Evolutionary conservation across 2,113 vertebrate species (phyloP).

Genomic region (Ceyx margarethae): DNA sequence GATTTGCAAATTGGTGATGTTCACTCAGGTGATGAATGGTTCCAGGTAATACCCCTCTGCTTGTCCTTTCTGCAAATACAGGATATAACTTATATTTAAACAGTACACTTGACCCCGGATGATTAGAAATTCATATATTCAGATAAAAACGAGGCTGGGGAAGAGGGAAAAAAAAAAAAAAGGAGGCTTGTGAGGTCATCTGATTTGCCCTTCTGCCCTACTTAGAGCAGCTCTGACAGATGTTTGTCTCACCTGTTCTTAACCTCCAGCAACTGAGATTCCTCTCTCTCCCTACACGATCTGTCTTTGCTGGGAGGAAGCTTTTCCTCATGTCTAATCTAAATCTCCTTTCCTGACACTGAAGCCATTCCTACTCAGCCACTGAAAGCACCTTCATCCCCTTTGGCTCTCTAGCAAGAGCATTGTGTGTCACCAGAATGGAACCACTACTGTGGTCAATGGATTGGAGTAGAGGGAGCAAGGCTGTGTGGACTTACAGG

Average conservation of each 20-base stretch:
- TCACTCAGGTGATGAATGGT: constrained; percentile 36
- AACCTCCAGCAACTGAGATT: constrained; percentile 5
- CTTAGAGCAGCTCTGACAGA: constrained; percentile 43
- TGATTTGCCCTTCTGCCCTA: constrained; percentile 47
- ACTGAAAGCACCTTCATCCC: not conserved
- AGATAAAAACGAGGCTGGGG: constrained; percentile 17
- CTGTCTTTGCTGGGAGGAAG: not conserved
- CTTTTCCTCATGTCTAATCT: not conserved
- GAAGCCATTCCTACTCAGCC: not conserved
- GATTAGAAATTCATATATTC: constrained; percentile 53
- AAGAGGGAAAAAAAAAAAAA: not conserved
- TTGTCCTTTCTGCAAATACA: not conserved
- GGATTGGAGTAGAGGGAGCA: accelerated
- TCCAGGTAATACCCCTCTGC: not conserved
- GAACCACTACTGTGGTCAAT: not conserved
- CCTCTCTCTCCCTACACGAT: not conserved
- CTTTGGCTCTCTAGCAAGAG: not conserved
- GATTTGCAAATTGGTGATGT: constrained; percentile 30
- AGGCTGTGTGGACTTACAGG: not conserved
- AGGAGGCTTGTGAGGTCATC: constrained; percentile 40
- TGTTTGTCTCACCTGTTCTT: constrained; percentile 62
- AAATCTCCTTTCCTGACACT: not conserved
- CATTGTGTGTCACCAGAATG: not conserved
- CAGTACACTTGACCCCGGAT: constrained; percentile 20
- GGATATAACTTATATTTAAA: constrained; percentile 35